Evolutionary conservation across 1,140 invertebrate genomes (phyloP).

Genomic region (Hyles euphorbiae): DNA sequence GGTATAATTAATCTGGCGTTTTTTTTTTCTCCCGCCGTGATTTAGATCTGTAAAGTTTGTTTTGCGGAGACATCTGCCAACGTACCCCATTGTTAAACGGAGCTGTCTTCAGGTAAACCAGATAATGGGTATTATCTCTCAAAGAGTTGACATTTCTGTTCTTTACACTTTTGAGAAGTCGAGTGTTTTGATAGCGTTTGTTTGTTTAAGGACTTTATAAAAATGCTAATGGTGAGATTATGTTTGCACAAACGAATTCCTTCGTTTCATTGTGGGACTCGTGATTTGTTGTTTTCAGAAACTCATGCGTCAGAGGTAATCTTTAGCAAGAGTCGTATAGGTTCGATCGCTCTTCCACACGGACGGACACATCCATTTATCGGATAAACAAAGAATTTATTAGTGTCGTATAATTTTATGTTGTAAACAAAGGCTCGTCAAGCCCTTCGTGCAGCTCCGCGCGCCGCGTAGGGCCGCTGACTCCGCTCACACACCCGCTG

Average conservation of each 20-base stretch:
- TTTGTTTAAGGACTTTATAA: constrained; percentile 40
- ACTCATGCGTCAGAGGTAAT: too few species aligned
- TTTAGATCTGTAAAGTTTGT: constrained; percentile 63
- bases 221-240: too few species aligned
- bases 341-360: constrained; percentile 28
- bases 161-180: constrained; percentile 55
- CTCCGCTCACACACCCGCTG: constrained; percentile 30
- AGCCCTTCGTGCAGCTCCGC: constrained; percentile 11
- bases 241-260: too few species aligned
- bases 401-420: constrained; percentile 72
- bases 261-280: too few species aligned
- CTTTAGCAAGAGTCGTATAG: constrained; percentile 24
- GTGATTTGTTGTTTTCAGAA: too few species aligned
- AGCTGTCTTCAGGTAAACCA: constrained; percentile 55
- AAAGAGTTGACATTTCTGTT: constrained; percentile 65
- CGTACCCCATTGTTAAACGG: constrained; percentile 48
- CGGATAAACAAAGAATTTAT: constrained; percentile 71
- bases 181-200: constrained; percentile 65
- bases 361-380: constrained; percentile 51
- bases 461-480: constrained; percentile 15
- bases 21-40: constrained; percentile 54
- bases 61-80: constrained; percentile 69
- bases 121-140: constrained; percentile 65
- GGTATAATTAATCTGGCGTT: constrained; percentile 69
- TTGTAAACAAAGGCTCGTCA: constrained; percentile 69